These are phyloP conservation scores for Zaprionus taronus DNA, from an alignment of 1,140 invertebrate genomes.

Conservation along the genomic window DNA sequence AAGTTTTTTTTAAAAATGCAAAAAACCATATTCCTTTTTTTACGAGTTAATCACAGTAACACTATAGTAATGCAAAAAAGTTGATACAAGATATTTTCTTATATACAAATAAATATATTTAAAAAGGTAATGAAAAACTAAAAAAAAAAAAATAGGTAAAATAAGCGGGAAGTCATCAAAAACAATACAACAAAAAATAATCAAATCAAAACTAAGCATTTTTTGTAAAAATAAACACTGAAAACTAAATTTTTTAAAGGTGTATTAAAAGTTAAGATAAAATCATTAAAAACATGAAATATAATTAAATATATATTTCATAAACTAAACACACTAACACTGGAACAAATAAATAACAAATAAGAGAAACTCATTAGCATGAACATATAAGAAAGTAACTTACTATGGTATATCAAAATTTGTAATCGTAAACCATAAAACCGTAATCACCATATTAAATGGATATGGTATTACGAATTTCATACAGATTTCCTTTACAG, in stretches of 20 bases:
- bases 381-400: conserved; percentile 8
- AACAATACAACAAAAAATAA: conserved; percentile 55
- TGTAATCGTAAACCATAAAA: conserved; percentile 55
- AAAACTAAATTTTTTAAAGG: conserved; percentile 64
- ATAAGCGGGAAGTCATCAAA: conserved; percentile 53
- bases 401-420: conserved; percentile 59
- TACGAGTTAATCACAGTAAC: conserved; percentile 53
- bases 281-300: conserved; percentile 68
- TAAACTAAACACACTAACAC: conserved; percentile 32
- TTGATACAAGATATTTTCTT: conserved; percentile 73
- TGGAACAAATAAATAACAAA: conserved; percentile 26
- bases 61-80: conserved; percentile 51
- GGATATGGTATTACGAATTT: conserved; percentile 29
- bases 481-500: conserved; percentile 41
- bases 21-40: conserved; percentile 74
- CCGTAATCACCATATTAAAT: conserved; percentile 47
- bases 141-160: conserved; percentile 20
- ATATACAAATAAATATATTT: conserved; percentile 60
- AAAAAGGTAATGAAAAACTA: conserved; percentile 19
- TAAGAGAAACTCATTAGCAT: conserved; percentile 17
- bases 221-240: conserved; percentile 63
- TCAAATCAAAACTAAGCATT: conserved; percentile 77
- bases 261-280: conserved; percentile 73
- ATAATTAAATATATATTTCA: conserved; percentile 45
- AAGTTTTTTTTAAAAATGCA: conserved; percentile 65